phyloP scores from a whole-genome alignment of 2,888 invertebrate species.

The Minunthozetes semirufus region DNA sequence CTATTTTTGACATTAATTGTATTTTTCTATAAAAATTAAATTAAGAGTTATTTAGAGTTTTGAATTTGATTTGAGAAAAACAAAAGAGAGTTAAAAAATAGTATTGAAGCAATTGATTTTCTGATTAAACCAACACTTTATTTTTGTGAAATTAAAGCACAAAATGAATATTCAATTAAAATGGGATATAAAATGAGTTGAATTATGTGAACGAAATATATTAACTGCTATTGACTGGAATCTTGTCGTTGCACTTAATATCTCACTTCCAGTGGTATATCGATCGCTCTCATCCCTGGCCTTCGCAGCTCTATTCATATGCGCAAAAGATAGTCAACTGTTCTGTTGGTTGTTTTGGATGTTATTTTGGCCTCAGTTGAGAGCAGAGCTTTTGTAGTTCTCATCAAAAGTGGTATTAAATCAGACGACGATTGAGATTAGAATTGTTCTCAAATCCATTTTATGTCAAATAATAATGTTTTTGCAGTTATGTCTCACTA shows the following conservation, averaged over 20 bases:
- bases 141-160: too few species aligned
- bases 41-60: too few species aligned
- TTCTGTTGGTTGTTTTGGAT: not conserved
- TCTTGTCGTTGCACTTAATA: not conserved
- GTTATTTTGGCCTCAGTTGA: not conserved
- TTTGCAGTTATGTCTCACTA: not conserved
- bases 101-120: too few species aligned
- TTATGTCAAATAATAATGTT: not conserved
- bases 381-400: conserved; percentile 1
- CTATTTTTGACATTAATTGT: too few species aligned
- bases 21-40: too few species aligned
- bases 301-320: conserved; percentile 11
- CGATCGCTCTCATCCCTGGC: conserved; percentile 11
- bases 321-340: not conserved
- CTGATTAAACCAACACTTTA: too few species aligned
- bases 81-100: too few species aligned
- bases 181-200: not conserved
- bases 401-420: not conserved
- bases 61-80: too few species aligned
- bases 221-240: not conserved
- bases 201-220: not conserved
- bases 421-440: not conserved
- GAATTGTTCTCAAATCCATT: not conserved
- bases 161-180: not conserved
- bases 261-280: not conserved